Evolutionary conservation across 2,797 vertebrate genomes (phyloP).

Genomic region (Bufotes viridis): DNA sequence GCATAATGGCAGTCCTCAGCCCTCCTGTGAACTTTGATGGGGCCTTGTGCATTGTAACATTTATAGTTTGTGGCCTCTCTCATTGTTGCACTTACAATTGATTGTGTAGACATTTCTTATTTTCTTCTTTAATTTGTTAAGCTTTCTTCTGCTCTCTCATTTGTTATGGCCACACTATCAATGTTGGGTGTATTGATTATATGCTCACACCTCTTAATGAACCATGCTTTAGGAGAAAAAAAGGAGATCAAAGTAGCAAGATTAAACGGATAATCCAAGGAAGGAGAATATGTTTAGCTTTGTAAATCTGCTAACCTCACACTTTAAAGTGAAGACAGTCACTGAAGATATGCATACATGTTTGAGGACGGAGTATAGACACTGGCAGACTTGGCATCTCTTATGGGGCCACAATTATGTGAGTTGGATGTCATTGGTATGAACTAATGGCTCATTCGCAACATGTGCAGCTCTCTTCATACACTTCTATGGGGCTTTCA

Average conservation of each 20-base stretch:
- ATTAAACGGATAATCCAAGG: neutral
- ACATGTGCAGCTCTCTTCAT: too few relatives aligned
- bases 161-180: slow-evolving; percentile 9
- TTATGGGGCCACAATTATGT: too few relatives aligned
- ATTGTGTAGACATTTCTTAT: neutral
- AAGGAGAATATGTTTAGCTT: neutral
- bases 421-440: too few relatives aligned
- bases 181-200: slow-evolving; percentile 20
- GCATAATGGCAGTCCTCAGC: too few relatives aligned
- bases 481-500: too few relatives aligned
- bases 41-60: neutral
- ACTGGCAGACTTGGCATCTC: neutral
- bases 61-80: neutral
- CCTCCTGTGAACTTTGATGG: too few relatives aligned
- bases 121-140: neutral
- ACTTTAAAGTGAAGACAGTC: neutral
- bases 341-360: neutral
- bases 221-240: neutral
- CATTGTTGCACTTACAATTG: neutral
- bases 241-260: neutral
- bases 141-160: neutral
- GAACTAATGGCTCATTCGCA: too few relatives aligned
- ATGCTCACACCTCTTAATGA: neutral
- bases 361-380: neutral
- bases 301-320: neutral